Base-by-base conservation (phyloP, 2,888 invertebrate genomes). In the Noctua janthina region DNA sequence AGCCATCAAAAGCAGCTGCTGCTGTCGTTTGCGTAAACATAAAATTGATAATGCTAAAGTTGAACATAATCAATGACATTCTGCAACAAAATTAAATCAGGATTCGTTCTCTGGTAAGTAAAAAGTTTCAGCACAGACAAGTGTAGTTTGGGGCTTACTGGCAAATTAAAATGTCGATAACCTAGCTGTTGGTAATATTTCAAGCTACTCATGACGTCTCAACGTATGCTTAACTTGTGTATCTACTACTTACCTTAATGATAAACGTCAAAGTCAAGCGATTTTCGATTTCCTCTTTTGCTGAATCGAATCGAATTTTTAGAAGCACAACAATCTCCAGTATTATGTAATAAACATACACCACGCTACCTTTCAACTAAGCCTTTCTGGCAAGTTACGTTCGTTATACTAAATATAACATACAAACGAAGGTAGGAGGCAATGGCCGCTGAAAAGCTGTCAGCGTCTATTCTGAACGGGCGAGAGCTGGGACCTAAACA, bases 401-500 rank as follows among this genome's bases (percentile, higher is more conserved):
- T 76, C 64, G 64, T 68, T 85, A 62, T 54, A 35, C 72, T 72
- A 77, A 82, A 86, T 84, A 77, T 82, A 77, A 17, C 29, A 62
- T 62, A 62, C 35, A 35, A 75, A 85, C 74, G 66, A 81, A 77
- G 74, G 23, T 56, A 51, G 39, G 20, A 73, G 51, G 23, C 64
- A 39, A 54, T 68, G 62, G 35, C 8, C 74, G 59, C 35, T 85
- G 76, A 76, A 85, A 86, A 49, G 54, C 83, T 86, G 87, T 86
- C 87, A 86, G 23, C 17, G n/a, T 43, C 70, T 13, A 74, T 85
- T 79, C 46, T 74, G 39, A 71, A 17, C 17, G 10, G 62, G 49
- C 10, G 62, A 67, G 62, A 74, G 71, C 51, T 68, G 72, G 79
- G 75, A 29, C 5, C 43, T 5, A 35, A 15, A 74, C 39, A 23